Percentiles rank a stretch among this genome's conserved stretches.
These are phyloP conservation scores for Yponomeuta malinellus DNA, from an alignment of 2,888 invertebrate genomes.

Conservation along the genomic window DNA sequence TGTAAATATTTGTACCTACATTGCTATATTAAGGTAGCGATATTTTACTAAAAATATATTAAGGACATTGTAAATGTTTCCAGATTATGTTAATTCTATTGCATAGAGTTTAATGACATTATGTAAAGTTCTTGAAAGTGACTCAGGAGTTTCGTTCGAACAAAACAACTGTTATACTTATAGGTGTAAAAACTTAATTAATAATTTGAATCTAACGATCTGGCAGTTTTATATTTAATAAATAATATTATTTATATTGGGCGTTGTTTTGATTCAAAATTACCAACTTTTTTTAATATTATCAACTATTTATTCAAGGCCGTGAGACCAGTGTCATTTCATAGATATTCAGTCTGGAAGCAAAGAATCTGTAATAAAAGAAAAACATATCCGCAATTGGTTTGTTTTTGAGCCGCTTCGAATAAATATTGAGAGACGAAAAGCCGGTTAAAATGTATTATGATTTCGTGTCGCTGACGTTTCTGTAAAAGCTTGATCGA, in stretches of 20 bases:
- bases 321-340: too few species aligned
- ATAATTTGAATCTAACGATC: conserved; percentile 27
- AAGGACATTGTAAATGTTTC: conserved; percentile 51
- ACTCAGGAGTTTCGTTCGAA: conserved; percentile 32
- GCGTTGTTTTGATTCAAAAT: conserved; percentile 4
- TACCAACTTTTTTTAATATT: too few species aligned
- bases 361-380: too few species aligned
- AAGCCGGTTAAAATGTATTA: background rate
- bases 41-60: conserved; percentile 36
- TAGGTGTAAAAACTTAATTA: conserved; percentile 32
- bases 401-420: background rate
- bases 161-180: conserved; percentile 44
- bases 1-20: conserved; percentile 18
- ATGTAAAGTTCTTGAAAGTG: conserved; percentile 6
- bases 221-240: conserved; percentile 67
- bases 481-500: conserved; percentile 11
- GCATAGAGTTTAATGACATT: conserved; percentile 58
- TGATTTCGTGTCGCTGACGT: background rate
- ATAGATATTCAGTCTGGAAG: too few species aligned
- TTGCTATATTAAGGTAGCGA: conserved; percentile 30
- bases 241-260: conserved; percentile 52
- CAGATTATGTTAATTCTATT: conserved; percentile 64
- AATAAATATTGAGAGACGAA: background rate
- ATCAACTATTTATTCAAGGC: too few species aligned
- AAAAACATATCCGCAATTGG: background rate